A percentile compares a stretch with the other conserved stretches of the same genome.
These are phyloP conservation scores for Argyra leucocephala DNA, from an alignment of 2,888 invertebrate species.

Conservation along the genomic window DNA sequence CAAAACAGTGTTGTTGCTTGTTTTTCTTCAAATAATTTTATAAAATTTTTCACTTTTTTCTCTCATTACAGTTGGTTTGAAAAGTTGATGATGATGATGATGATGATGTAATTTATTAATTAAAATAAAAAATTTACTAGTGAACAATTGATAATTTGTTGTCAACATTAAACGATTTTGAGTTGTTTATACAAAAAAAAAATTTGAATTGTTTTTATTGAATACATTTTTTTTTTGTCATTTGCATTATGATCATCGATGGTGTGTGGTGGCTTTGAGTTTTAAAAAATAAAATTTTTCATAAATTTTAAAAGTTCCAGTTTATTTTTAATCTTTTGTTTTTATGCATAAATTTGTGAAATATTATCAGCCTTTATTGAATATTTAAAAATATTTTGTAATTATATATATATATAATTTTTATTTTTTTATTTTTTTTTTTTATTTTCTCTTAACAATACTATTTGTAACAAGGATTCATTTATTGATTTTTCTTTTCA, in stretches of 20 bases:
- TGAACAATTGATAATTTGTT: too few species aligned
- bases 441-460: background rate
- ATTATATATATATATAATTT: background rate
- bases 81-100: too few species aligned
- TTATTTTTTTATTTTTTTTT: background rate
- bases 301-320: too few species aligned
- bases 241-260: background rate
- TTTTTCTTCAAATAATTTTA: too few species aligned
- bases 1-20: too few species aligned
- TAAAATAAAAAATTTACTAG: too few species aligned
- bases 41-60: too few species aligned
- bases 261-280: background rate
- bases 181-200: too few species aligned
- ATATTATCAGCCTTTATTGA: background rate
- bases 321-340: background rate
- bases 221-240: too few species aligned
- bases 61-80: too few species aligned
- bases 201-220: too few species aligned
- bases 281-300: background rate
- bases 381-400: background rate
- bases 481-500: background rate
- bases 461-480: background rate
- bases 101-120: too few species aligned
- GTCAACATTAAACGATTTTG: background rate
- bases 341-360: conserved; percentile 1